Evolutionary conservation across 2,113 vertebrate species (phyloP), one percentile per base, ranked within the genome.

Genomic region (Butorides virescens): DNA sequence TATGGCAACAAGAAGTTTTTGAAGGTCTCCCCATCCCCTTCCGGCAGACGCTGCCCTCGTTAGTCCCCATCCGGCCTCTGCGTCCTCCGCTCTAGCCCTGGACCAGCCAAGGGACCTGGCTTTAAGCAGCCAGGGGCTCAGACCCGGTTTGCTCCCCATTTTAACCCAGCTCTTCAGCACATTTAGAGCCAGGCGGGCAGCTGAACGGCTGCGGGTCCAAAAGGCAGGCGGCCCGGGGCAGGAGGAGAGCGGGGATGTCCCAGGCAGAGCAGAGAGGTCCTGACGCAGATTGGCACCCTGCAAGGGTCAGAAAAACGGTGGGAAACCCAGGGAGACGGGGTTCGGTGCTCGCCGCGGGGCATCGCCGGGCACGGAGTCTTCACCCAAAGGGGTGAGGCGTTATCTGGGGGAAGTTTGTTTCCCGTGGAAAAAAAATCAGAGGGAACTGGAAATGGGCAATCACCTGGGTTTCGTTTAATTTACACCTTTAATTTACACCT

Each of bases 321-420:
- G 10, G 39, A 83, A 67, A 61, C 19, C 27, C 47, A 20, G n/a
- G 25, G 34, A 30, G 23, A 18, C 11, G 10, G 20, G 16, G 10
- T 37, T 66, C 22, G 12, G 19, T 61, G 46, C 27, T 55, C 15
- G 19, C 15, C 8, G 4, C 0, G 4, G 44, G 21, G 13, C 46
- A 22, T 11, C 2, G 0, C 37, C 1, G 2, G 39, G n/a, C 52
- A 26, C 2, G 0, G 42, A 59, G 37, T 4, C n/a, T 25, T 86
- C 53, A 32, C 27, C 17, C 53, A 10, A 29, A 56, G 25, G 39
- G 7, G 4, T 29, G 36, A 73, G 27, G 29, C 2, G 2, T 16
- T 47, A 8, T 58, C 21, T 36, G 15, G 19, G 32, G 9, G 29
- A 83, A 68, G 44, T 22, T 55, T 55, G 13, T 68, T 88, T 90